phyloP scores from a whole-genome alignment of 2,797 vertebrate genomes.

The Phrynocephalus vlangalii region DNA sequence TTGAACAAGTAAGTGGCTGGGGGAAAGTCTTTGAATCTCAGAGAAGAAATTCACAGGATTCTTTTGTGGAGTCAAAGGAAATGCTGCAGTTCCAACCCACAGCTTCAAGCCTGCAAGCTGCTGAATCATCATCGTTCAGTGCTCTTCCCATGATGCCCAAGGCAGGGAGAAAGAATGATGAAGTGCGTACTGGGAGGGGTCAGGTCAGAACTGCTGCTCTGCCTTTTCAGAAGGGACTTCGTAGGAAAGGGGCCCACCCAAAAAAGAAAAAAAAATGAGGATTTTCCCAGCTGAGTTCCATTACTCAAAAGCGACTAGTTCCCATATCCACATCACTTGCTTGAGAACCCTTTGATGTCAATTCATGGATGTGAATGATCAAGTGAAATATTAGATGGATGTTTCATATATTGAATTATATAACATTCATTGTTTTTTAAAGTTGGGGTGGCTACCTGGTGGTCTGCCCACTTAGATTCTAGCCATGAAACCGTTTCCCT shows the following conservation, averaged over 20 bases:
- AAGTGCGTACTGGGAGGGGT: conserved; percentile 74
- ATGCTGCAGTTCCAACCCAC: conserved; percentile 63
- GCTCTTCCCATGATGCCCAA: conserved; percentile 67
- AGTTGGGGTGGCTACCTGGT: background rate
- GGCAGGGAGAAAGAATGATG: conserved; percentile 76
- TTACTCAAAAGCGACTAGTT: background rate
- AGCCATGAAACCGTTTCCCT: background rate
- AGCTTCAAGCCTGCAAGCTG: conserved; percentile 63
- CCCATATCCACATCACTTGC: background rate
- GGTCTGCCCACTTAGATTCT: background rate
- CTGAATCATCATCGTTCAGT: conserved; percentile 71
- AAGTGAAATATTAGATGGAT: background rate
- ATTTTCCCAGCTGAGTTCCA: background rate
- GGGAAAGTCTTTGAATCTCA: conserved; percentile 74
- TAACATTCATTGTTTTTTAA: background rate
- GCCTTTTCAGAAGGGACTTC: background rate
- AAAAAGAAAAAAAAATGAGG: background rate
- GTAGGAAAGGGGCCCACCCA: conserved; percentile 3
- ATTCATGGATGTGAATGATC: too few species aligned
- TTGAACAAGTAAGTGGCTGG: conserved; percentile 73
- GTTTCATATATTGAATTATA: background rate
- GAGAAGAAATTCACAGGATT: conserved; percentile 68
- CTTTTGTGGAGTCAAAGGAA: conserved; percentile 70
- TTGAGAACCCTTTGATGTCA: background rate
- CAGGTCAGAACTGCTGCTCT: conserved; percentile 71